phyloP scores from a whole-genome alignment of 2,797 vertebrate genomes.

The Tiaroga cobitis region DNA sequence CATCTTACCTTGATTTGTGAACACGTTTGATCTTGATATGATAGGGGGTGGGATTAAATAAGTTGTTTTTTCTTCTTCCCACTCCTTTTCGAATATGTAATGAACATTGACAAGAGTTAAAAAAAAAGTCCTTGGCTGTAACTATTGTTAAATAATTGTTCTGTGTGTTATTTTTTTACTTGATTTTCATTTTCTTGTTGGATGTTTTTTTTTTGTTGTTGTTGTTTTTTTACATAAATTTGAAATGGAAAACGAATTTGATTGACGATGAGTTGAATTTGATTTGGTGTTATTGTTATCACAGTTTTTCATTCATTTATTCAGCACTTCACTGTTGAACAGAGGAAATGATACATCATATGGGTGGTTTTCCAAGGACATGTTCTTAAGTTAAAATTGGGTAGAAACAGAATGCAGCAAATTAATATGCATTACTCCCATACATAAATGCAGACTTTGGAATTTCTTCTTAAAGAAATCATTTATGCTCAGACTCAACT shows the following conservation, averaged over 20 bases:
- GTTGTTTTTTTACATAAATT: too few species aligned
- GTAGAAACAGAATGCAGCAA: not conserved
- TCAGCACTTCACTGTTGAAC: not conserved
- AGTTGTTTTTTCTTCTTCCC: too few species aligned
- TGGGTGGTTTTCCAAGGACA: not conserved
- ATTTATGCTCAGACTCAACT: not conserved
- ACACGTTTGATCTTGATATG: not conserved
- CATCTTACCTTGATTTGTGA: not conserved
- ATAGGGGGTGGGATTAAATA: not conserved
- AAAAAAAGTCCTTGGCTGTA: too few species aligned
- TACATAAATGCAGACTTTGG: not conserved
- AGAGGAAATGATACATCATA: not conserved
- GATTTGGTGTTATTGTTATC: not conserved
- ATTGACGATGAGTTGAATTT: not conserved
- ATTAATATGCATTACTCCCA: not conserved
- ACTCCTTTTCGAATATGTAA: too few species aligned
- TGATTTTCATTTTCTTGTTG: too few species aligned
- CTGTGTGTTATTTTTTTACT: too few species aligned
- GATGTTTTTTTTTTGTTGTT: too few species aligned
- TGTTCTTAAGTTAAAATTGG: not conserved
- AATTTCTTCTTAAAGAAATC: too few species aligned
- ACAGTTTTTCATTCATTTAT: not conserved
- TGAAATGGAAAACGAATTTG: not conserved
- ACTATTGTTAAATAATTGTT: too few species aligned
- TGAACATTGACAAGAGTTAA: too few species aligned